Evolutionary conservation across 2,113 vertebrate genomes (phyloP), one percentile per base, ranked within the genome.

Genomic region (Paedocypris sp.): DNA sequence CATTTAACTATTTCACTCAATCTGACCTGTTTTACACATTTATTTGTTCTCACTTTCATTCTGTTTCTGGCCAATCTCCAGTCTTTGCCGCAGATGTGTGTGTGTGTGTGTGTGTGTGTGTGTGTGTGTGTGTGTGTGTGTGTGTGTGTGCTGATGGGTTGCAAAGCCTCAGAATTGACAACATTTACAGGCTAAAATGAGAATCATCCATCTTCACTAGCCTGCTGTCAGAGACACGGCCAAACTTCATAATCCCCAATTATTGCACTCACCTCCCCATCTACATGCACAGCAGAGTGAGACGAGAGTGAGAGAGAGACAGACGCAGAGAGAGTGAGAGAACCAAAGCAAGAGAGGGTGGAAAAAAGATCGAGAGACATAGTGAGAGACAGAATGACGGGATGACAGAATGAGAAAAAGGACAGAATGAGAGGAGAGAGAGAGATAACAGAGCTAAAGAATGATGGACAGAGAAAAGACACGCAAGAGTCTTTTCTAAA

Each of bases 161-260:
- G 91, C 92, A 90, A 90, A 94, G 91, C 87, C 90, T 88, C 87
- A 89, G 91, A 97, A 96, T 94, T 97, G 93, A 98, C 93, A 97
- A 94, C 94, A 94, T 96, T 98, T 97, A 96, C 88, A 85, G 91
- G 88, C 87, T 90, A 90, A 94, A 97, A 98, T 98, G 93, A 97
- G 93, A 92, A 97, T 98, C 91, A 98, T 98, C 93, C 93, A 97
- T 98, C 93, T 98, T 98, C 91, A 91, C 97, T 98, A 98, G 90
- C 80, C 65, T 86, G 83, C 90, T 97, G 94, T 98, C 94, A 98
- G 87, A 83, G 74, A 85, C 88, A 88, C 90, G 90, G 94, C 93
- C 91, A 94, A 95, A 97, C 93, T 95, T 98, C 92, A 98, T 98
- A 94, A 97, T 95, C 89, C 86, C 91, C 93, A 97, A 97, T 98